phyloP scores from a whole-genome alignment of 2,797 vertebrate species.

The Fundulus diaphanus region DNA sequence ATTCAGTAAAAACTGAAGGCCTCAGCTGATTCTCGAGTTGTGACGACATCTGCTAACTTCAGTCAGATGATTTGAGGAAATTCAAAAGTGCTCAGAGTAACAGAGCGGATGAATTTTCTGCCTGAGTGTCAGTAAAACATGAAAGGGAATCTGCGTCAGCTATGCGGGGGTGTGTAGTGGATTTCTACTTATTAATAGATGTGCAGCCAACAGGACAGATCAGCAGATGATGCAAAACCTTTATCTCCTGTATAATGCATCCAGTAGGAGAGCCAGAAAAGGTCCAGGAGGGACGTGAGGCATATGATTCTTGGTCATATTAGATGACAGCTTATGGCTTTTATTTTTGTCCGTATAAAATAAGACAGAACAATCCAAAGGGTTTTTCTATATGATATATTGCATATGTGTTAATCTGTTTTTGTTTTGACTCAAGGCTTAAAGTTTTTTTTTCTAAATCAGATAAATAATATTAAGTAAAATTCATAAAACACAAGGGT shows the following conservation, averaged over 20 bases:
- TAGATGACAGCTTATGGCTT: too few species aligned
- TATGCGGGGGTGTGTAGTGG: slow-evolving; percentile 18
- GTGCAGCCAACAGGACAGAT: slow-evolving; percentile 47
- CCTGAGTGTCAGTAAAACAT: background rate
- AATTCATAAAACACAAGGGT: background rate
- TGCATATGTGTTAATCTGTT: background rate
- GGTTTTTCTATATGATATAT: background rate
- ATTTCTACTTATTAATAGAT: slow-evolving; percentile 38
- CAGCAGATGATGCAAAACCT: slow-evolving; percentile 44
- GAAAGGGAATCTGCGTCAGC: slow-evolving; percentile 13
- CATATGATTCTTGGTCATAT: background rate
- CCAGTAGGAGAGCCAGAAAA: slow-evolving; percentile 4
- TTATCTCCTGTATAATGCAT: slow-evolving; percentile 1
- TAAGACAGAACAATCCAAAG: background rate
- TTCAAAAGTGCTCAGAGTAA: background rate
- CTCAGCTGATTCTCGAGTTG: background rate
- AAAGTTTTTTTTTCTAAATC: background rate
- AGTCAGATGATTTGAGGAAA: background rate
- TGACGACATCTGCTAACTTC: background rate
- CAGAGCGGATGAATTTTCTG: background rate
- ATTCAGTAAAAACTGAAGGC: background rate
- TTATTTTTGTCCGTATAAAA: background rate
- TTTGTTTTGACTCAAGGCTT: background rate
- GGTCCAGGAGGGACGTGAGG: background rate
- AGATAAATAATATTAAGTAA: background rate